A percentile compares a stretch with the other conserved stretches of the same genome.
Evolutionary conservation across 1,140 invertebrate genomes (phyloP).

Genomic region (Habropoda laboriosa): DNA sequence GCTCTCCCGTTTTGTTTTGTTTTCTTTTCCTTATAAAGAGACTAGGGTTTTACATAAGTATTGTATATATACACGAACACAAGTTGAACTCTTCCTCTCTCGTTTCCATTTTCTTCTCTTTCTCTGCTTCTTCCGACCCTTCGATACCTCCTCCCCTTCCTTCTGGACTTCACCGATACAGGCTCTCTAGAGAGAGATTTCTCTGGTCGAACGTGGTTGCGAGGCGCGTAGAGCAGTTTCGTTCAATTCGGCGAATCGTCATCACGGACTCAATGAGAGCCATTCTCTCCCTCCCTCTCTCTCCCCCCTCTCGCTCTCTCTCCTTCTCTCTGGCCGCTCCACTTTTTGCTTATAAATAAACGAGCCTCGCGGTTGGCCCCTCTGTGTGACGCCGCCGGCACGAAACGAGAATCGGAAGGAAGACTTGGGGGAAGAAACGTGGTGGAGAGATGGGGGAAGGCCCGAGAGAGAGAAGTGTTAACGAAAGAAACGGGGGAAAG

Average conservation of each 20-base stretch:
- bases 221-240: slow-evolving; percentile 2
- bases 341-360: slow-evolving; percentile 73
- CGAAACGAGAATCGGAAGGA: neutral
- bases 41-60: slow-evolving; percentile 34
- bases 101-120: neutral
- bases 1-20: no score
- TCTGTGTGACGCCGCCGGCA: slow-evolving; percentile 10
- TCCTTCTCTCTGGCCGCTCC: slow-evolving; percentile 51
- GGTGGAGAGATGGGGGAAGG: no score
- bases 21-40: slow-evolving; percentile 18
- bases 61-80: slow-evolving; percentile 54
- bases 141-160: neutral
- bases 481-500: neutral
- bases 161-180: no score
- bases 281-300: slow-evolving; percentile 41
- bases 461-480: no score
- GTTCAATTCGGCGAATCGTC: slow-evolving; percentile 54
- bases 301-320: slow-evolving; percentile 4
- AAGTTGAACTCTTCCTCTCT: neutral
- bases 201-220: no score
- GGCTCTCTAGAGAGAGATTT: no score
- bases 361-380: slow-evolving; percentile 50
- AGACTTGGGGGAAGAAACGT: neutral
- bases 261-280: slow-evolving; percentile 42
- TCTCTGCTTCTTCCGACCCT: no score